Evolutionary conservation across 2,113 vertebrate species (phyloP).

Genomic region (Microcebus griseorufus): DNA sequence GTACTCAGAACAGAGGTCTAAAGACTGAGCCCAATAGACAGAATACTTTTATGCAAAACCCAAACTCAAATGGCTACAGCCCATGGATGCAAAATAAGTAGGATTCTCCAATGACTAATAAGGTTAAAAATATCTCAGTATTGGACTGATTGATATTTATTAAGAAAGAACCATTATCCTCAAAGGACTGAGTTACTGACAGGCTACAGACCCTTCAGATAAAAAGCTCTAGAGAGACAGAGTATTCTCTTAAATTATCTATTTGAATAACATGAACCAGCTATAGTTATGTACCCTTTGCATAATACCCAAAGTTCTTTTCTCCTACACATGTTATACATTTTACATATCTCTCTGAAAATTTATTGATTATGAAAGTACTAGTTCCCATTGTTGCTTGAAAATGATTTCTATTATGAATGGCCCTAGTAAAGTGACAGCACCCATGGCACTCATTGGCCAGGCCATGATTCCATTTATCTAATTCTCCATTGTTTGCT

Average conservation of each 20-base stretch:
- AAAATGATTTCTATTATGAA: conserved; percentile 2
- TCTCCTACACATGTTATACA: not conserved
- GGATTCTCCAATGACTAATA: not conserved
- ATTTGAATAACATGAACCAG: not conserved
- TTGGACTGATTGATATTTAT: not conserved
- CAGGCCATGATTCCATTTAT: conserved; percentile 18
- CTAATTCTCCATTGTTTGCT: not conserved
- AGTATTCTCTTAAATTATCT: not conserved
- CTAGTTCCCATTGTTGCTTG: not conserved
- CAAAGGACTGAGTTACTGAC: not conserved
- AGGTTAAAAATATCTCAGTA: not conserved
- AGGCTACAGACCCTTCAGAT: not conserved
- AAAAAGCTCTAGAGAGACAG: not conserved
- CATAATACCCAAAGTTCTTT: not conserved
- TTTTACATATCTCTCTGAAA: conserved; percentile 18
- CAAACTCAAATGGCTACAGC: conserved; percentile 19
- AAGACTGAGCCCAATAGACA: not conserved
- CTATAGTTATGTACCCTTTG: not conserved
- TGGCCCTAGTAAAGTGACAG: not conserved
- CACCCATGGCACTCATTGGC: not conserved
- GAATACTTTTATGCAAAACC: conserved; percentile 27
- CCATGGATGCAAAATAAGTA: not conserved
- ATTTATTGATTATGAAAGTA: not conserved
- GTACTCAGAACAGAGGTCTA: not conserved
- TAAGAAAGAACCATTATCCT: not conserved